Evolutionary conservation across 2,797 vertebrate species (phyloP).

Genomic region (Poeciliopsis gracilis): DNA sequence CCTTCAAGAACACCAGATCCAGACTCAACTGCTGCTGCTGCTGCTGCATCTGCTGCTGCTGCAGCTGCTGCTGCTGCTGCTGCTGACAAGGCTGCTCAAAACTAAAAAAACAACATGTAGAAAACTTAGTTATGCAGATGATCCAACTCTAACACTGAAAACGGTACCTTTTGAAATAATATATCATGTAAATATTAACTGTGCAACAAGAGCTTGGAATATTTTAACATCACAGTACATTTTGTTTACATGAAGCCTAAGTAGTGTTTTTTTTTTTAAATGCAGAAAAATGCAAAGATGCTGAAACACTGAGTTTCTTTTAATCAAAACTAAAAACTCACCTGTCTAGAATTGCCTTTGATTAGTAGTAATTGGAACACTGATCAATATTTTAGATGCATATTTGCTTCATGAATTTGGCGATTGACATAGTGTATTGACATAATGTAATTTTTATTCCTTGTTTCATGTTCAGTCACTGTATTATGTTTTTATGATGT

Average conservation of each 20-base stretch:
- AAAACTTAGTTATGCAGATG: background rate
- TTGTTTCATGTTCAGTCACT: no score
- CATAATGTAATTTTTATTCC: no score
- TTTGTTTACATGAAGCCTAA: background rate
- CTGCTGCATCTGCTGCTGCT: background rate
- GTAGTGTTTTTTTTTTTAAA: background rate
- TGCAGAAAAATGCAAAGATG: no score
- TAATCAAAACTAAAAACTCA: no score
- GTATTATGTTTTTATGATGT: no score
- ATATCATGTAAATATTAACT: background rate
- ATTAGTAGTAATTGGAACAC: no score
- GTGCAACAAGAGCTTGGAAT: background rate
- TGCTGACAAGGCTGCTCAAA: background rate
- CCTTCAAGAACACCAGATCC: conserved; percentile 43
- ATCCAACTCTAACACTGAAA: background rate
- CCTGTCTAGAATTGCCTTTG: no score
- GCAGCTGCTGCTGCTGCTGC: no score
- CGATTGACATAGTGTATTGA: no score
- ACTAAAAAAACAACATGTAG: background rate
- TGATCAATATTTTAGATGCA: no score
- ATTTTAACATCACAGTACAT: background rate
- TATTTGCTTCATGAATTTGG: no score
- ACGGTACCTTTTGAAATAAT: background rate
- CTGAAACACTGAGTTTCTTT: no score
- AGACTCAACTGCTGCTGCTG: conserved; percentile 12